These are phyloP conservation scores for Drosophila aldrichi DNA, from an alignment of 2,888 invertebrate species.

Conservation along the genomic window DNA sequence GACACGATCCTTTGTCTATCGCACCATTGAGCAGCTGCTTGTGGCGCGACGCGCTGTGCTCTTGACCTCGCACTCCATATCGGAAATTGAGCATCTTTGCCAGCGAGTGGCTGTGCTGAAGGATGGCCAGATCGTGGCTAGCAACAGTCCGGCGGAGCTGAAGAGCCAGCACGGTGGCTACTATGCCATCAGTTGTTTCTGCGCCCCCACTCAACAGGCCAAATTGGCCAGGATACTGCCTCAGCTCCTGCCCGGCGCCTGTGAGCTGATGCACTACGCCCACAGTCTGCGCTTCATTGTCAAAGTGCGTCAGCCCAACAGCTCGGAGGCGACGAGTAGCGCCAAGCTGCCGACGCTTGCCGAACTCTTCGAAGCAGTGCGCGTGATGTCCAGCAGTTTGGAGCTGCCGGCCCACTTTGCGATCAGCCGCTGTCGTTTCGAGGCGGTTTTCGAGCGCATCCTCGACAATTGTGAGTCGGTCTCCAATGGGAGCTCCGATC, in stretches of 20 bases:
- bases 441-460: slow-evolving; percentile 84
- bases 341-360: slow-evolving; percentile 73
- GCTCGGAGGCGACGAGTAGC: background rate
- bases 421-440: slow-evolving; percentile 83
- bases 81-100: slow-evolving; percentile 85
- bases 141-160: slow-evolving; percentile 82
- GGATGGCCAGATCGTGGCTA: slow-evolving; percentile 83
- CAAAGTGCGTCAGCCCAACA: slow-evolving; percentile 41
- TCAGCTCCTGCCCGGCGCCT: slow-evolving; percentile 68
- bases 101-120: slow-evolving; percentile 84
- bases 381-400: slow-evolving; percentile 49
- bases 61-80: slow-evolving; percentile 85
- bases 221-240: slow-evolving; percentile 76
- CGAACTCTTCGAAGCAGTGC: slow-evolving; percentile 57
- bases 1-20: slow-evolving; percentile 84
- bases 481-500: slow-evolving; percentile 27
- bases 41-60: slow-evolving; percentile 82
- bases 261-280: slow-evolving; percentile 80
- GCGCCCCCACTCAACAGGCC: slow-evolving; percentile 73
- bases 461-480: slow-evolving; percentile 70
- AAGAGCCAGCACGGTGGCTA: slow-evolving; percentile 83
- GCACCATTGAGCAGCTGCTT: slow-evolving; percentile 82
- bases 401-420: slow-evolving; percentile 73
- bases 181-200: slow-evolving; percentile 83
- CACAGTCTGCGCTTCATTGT: slow-evolving; percentile 83